These are phyloP conservation scores for Cartodere bifasciata DNA, from an alignment of 2,888 invertebrate genomes.

Conservation along the genomic window DNA sequence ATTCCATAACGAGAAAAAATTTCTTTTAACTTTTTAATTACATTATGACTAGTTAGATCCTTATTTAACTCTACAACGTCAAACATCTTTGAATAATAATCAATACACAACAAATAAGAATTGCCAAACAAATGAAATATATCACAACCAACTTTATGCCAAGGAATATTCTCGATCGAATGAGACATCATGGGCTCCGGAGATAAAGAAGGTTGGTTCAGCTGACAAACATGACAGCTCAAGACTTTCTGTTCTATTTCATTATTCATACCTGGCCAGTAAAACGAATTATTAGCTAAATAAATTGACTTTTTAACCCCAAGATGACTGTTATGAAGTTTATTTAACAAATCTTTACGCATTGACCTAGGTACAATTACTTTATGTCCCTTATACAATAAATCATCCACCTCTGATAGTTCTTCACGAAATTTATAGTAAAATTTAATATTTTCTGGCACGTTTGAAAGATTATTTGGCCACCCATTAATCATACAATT, in stretches of 20 bases:
- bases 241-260: slow-evolving; percentile 15
- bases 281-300: slow-evolving; percentile 16
- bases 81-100: slow-evolving; percentile 13
- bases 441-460: slow-evolving; percentile 9
- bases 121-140: slow-evolving; percentile 9
- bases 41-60: slow-evolving; percentile 2
- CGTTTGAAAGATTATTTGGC: slow-evolving; percentile 15
- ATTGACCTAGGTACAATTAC: slow-evolving; percentile 13
- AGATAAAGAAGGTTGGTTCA: slow-evolving; percentile 8
- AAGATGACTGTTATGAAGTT: slow-evolving; percentile 12
- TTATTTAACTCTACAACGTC: slow-evolving; percentile 6
- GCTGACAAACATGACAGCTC: slow-evolving; percentile 8
- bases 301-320: slow-evolving; percentile 18
- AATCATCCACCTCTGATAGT: slow-evolving; percentile 10
- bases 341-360: slow-evolving; percentile 11
- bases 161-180: slow-evolving; percentile 10
- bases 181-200: slow-evolving; percentile 10
- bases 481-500: slow-evolving; percentile 18
- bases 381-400: slow-evolving; percentile 14
- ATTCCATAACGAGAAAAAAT: slow-evolving; percentile 15
- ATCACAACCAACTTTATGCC: slow-evolving; percentile 11
- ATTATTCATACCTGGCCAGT: slow-evolving; percentile 19
- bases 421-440: slow-evolving; percentile 12
- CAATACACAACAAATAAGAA: slow-evolving; percentile 8
- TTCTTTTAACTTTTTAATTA: slow-evolving; percentile 5